A percentile compares a stretch with the other conserved stretches of the same genome.
Evolutionary conservation across 1,140 invertebrate species (phyloP).

Genomic region (Rhizoglyphus robini): DNA sequence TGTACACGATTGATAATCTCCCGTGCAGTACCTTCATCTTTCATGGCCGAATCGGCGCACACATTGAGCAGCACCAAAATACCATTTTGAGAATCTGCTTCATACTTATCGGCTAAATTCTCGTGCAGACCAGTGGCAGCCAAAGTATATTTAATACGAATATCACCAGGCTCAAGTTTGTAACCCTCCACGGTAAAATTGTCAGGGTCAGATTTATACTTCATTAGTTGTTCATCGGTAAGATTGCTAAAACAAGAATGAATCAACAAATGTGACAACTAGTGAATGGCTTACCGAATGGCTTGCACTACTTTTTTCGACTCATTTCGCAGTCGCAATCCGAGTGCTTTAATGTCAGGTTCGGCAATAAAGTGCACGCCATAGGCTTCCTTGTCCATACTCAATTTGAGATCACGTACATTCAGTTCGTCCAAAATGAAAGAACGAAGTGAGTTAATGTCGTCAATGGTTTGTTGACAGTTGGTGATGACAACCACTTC

Average conservation of each 20-base stretch:
- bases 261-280: not conserved
- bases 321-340: slow-evolving; percentile 68
- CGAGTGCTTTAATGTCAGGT: slow-evolving; percentile 76
- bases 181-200: slow-evolving; percentile 50
- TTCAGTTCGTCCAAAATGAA: slow-evolving; percentile 93
- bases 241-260: slow-evolving; percentile 38
- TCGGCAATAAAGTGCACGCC: slow-evolving; percentile 84
- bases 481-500: slow-evolving; percentile 90
- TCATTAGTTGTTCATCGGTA: slow-evolving; percentile 19
- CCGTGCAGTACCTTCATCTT: slow-evolving; percentile 77
- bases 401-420: slow-evolving; percentile 69
- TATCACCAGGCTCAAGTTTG: slow-evolving; percentile 59
- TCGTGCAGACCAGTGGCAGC: slow-evolving; percentile 36
- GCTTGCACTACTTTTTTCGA: slow-evolving; percentile 72
- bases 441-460: slow-evolving; percentile 60
- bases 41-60: slow-evolving; percentile 63
- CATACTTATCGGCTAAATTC: slow-evolving; percentile 53
- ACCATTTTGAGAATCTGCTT: slow-evolving; percentile 72
- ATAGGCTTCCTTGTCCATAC: slow-evolving; percentile 80
- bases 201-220: slow-evolving; percentile 19
- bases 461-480: slow-evolving; percentile 58
- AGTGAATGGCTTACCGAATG: slow-evolving; percentile 36
- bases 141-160: slow-evolving; percentile 68
- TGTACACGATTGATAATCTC: slow-evolving; percentile 95
- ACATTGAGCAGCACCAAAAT: slow-evolving; percentile 41